Percentiles rank a stretch among this genome's conserved stretches.
Conservation (phyloP, 2,888 invertebrate genomes). For the Caenorhabditis becei region DNA sequence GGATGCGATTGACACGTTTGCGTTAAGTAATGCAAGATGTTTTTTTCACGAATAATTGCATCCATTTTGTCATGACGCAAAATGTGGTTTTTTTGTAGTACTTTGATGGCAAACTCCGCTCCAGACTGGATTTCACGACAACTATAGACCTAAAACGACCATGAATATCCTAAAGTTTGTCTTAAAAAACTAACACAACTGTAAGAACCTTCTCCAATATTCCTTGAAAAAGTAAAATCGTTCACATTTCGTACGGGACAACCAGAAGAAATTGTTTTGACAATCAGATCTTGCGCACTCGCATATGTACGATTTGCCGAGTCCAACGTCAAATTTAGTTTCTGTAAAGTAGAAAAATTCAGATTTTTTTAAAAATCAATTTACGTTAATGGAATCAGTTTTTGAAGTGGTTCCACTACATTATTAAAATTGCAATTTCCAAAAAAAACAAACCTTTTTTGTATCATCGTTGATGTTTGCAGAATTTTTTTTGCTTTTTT, state of each 20-base stretch:
- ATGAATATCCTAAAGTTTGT: neutral
- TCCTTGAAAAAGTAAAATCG: conserved; percentile 36
- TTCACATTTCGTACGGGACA: conserved; percentile 25
- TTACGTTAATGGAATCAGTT: too few species aligned
- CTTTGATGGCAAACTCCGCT: conserved; percentile 62
- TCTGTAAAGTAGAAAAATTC: too few species aligned
- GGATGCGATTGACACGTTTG: conserved; percentile 85
- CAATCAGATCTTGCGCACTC: conserved; percentile 23
- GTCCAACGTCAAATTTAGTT: too few species aligned
- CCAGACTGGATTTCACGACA: conserved; percentile 42
- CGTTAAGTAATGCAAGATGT: conserved; percentile 91
- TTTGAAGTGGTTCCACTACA: too few species aligned
- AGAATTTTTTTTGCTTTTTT: too few species aligned
- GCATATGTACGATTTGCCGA: too few species aligned
- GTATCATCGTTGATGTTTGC: too few species aligned
- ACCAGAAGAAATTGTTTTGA: conserved; percentile 20
- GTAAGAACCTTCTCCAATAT: conserved; percentile 96
- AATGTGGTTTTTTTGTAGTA: conserved; percentile 57
- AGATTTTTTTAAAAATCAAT: too few species aligned
- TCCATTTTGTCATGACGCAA: conserved; percentile 83
- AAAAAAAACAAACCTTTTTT: too few species aligned
- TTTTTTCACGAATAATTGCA: conserved; percentile 94
- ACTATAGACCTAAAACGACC: conserved; percentile 59
- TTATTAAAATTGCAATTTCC: too few species aligned
- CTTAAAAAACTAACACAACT: conserved; percentile 87